Conservation (phyloP, 2,113 vertebrate genomes). For the Centrocercus urophasianus region DNA sequence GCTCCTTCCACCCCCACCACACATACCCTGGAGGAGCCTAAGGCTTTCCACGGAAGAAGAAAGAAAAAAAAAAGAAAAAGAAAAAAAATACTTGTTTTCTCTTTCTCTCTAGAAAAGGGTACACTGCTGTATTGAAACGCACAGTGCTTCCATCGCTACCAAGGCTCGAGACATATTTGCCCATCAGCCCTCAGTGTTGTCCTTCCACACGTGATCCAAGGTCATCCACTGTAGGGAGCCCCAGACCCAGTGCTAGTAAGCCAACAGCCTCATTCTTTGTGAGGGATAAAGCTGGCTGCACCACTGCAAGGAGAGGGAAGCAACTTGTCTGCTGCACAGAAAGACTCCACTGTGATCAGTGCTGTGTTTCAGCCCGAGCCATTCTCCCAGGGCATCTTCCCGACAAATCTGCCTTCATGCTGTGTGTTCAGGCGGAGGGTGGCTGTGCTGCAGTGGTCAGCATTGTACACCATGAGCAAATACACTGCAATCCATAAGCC, state of each 20-base stretch:
- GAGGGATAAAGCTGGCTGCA: background rate
- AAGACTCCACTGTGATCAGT: background rate
- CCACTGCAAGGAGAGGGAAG: background rate
- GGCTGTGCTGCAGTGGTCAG: background rate
- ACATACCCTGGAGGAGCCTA: background rate
- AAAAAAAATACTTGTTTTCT: background rate
- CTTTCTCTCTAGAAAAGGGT: background rate
- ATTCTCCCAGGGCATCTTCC: background rate
- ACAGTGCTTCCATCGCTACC: background rate
- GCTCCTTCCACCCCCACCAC: background rate
- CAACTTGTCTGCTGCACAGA: background rate
- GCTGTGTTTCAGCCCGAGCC: background rate
- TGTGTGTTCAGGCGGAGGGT: background rate
- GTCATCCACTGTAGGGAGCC: background rate
- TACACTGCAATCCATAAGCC: background rate
- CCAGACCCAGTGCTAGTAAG: background rate
- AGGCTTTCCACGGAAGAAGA: background rate
- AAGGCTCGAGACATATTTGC: background rate
- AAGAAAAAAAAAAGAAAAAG: background rate
- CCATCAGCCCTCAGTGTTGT: background rate
- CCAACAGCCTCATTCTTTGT: background rate
- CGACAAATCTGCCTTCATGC: accelerated
- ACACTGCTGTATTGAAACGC: too few relatives aligned
- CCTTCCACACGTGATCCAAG: background rate
- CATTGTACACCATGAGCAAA: background rate